Percentiles rank a stretch among this genome's conserved stretches.
Conservation (phyloP, 2,797 vertebrate genomes). For the Coendou prehensilis region DNA sequence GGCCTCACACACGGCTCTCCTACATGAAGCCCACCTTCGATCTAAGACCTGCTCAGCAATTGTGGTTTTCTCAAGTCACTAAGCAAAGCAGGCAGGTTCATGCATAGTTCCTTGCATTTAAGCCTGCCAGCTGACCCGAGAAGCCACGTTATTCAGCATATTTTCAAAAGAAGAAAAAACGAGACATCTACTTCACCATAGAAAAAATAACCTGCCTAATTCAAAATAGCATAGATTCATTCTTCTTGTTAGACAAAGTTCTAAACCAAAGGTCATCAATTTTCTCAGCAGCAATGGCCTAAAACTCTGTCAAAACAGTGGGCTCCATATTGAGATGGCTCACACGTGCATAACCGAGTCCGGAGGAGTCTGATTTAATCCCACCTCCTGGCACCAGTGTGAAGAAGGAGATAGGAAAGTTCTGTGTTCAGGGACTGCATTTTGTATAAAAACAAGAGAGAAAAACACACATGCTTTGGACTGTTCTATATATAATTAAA, state of each 20-base stretch:
- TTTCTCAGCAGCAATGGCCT: slow-evolving; percentile 35
- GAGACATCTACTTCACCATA: not conserved
- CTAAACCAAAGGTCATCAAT: not conserved
- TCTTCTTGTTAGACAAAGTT: slow-evolving; percentile 48
- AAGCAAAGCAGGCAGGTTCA: slow-evolving; percentile 56
- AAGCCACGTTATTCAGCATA: slow-evolving; percentile 8
- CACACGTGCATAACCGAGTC: not conserved
- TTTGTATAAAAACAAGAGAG: slow-evolving; percentile 22
- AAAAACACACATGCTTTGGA: not conserved
- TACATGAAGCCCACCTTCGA: not conserved
- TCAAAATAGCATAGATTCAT: slow-evolving; percentile 2
- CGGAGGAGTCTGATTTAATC: not conserved
- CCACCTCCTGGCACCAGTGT: not conserved
- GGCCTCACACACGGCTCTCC: not conserved
- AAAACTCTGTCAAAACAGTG: not conserved
- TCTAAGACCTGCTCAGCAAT: not conserved
- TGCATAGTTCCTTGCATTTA: not conserved
- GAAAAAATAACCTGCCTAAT: slow-evolving; percentile 50
- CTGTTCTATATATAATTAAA: not conserved
- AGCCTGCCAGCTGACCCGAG: not conserved
- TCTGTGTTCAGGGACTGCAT: not conserved
- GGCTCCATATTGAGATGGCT: not conserved
- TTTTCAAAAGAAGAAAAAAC: not conserved
- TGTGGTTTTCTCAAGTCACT: slow-evolving; percentile 39
- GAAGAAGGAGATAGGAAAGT: not conserved